Conservation (phyloP, 2,797 vertebrate genomes). For the Naso thynnoides region DNA sequence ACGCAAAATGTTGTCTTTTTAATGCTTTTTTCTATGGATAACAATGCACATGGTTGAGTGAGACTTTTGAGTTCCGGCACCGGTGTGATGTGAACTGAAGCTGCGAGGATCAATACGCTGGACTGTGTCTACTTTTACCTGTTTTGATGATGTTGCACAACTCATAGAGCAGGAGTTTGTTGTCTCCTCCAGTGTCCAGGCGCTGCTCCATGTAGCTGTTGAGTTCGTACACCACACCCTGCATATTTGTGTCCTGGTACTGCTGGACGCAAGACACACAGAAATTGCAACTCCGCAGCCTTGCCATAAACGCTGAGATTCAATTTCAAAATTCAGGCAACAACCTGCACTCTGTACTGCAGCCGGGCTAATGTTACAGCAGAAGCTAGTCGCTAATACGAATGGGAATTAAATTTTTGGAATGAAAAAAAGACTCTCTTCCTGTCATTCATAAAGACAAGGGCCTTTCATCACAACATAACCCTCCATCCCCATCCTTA, state of each 20-base stretch:
- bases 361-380: slow-evolving; percentile 13
- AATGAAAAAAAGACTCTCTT: slow-evolving; percentile 47
- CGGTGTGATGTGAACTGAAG: background rate
- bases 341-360: slow-evolving; percentile 17
- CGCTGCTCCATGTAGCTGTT: slow-evolving; percentile 98
- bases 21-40: background rate
- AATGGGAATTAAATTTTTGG: slow-evolving; percentile 13
- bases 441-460: slow-evolving; percentile 62
- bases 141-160: slow-evolving; percentile 96
- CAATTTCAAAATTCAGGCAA: slow-evolving; percentile 44
- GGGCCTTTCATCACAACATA: slow-evolving; percentile 55
- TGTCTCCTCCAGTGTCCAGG: slow-evolving; percentile 93
- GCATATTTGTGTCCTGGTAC: slow-evolving; percentile 98
- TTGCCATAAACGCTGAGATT: slow-evolving; percentile 36
- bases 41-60: background rate
- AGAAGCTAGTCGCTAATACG: background rate
- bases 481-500: slow-evolving; percentile 31
- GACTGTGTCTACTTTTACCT: slow-evolving; percentile 81
- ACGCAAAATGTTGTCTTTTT: slow-evolving; percentile 11
- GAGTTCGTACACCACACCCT: slow-evolving; percentile 96
- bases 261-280: slow-evolving; percentile 83
- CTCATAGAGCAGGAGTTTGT: slow-evolving; percentile 96
- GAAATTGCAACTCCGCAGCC: slow-evolving; percentile 56
- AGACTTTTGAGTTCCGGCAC: background rate
- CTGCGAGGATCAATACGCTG: background rate